These are phyloP conservation scores for Chelmon rostratus DNA, from an alignment of 2,797 vertebrate genomes.

Conservation along the genomic window DNA sequence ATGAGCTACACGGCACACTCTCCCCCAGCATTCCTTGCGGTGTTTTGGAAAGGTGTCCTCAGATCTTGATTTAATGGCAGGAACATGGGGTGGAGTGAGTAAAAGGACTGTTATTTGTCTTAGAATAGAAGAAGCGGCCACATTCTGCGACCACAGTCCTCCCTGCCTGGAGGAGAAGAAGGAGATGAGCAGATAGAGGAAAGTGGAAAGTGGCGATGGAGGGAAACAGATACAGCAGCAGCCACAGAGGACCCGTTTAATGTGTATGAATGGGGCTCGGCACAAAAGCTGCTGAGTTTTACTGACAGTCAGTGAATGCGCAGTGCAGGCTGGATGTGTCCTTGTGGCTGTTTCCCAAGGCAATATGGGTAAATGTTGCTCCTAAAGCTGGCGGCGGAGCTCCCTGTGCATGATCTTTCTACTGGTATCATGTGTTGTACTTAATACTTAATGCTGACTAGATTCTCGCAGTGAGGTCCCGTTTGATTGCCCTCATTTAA, in stretches of 20 bases:
- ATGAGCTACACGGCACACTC: not conserved
- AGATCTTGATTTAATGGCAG: constrained; percentile 48
- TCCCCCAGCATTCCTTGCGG: constrained; percentile 17
- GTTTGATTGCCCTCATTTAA: constrained; percentile 46
- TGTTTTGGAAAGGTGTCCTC: constrained; percentile 49
- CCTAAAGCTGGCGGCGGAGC: constrained; percentile 29
- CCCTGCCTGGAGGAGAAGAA: constrained; percentile 28
- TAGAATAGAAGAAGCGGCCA: constrained; percentile 45
- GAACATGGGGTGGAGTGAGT: constrained; percentile 34
- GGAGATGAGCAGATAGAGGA: constrained; percentile 45
- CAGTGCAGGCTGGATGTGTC: constrained; percentile 44
- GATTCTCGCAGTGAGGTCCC: constrained; percentile 41
- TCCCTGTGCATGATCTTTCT: constrained; percentile 59
- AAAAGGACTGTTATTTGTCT: constrained; percentile 57
- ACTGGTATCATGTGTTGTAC: constrained; percentile 50
- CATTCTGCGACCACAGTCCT: constrained; percentile 43
- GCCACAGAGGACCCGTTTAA: constrained; percentile 43
- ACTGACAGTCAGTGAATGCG: constrained; percentile 47
- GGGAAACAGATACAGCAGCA: constrained; percentile 49
- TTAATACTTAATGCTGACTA: constrained; percentile 45
- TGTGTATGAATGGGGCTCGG: constrained; percentile 50
- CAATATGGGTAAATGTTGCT: constrained; percentile 59
- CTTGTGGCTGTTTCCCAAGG: constrained; percentile 57
- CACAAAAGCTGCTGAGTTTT: constrained; percentile 47
- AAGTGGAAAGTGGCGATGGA: constrained; percentile 53